phyloP scores from a whole-genome alignment of 2,888 invertebrate genomes.

The Anarsia innoxiella region DNA sequence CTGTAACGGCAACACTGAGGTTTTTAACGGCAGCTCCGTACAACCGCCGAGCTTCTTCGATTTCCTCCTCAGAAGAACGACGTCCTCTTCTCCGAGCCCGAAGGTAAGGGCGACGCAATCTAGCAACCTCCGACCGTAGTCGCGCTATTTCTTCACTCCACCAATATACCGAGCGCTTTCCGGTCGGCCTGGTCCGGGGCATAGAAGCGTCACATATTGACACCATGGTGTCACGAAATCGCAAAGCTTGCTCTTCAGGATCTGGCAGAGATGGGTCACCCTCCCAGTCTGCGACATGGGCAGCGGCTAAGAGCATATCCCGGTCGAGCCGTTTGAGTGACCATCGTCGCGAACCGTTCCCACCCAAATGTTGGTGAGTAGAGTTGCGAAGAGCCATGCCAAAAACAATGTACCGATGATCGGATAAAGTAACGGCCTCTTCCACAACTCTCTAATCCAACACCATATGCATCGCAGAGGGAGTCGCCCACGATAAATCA shows the following conservation, averaged over 20 bases:
- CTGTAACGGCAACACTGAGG: neutral
- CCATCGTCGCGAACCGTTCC: conserved; percentile 1
- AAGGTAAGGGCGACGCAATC: conserved; percentile 1
- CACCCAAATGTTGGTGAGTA: neutral
- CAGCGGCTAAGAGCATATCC: conserved; percentile 3
- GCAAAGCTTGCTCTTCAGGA: neutral
- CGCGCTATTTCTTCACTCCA: neutral
- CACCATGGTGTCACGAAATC: neutral
- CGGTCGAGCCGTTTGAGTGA: conserved; percentile 3
- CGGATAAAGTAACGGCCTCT: conserved; percentile 15
- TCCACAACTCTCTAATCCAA: conserved; percentile 13
- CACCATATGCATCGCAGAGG: conserved; percentile 4
- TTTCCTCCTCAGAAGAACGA: neutral
- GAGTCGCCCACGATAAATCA: too few relatives aligned
- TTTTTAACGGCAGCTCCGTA: neutral
- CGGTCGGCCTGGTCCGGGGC: neutral
- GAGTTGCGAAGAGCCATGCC: conserved; percentile 2
- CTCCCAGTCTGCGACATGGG: neutral
- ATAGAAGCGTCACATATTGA: conserved; percentile 3
- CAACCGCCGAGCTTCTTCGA: neutral
- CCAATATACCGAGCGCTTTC: neutral
- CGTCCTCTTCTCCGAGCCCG: conserved; percentile 7
- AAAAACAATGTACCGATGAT: conserved; percentile 11
- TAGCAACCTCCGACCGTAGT: neutral
- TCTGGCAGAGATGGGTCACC: neutral